Evolutionary conservation across 2,113 vertebrate species (phyloP).

Genomic region (Psilopogon haemacephalus): DNA sequence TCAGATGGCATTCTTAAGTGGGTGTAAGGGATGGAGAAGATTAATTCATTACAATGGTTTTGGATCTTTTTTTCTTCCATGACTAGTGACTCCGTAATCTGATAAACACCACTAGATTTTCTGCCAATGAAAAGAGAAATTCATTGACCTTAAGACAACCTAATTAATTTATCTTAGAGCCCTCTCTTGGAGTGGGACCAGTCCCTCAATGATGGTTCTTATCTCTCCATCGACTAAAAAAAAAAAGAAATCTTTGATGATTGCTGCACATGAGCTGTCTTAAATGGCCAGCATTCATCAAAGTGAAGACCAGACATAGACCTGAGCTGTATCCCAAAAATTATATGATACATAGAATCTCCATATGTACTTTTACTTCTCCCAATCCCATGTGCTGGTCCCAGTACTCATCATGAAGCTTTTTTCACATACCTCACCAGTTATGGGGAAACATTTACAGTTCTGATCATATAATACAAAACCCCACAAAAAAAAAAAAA

Average conservation of each 20-base stretch:
- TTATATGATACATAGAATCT: background rate
- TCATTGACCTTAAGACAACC: background rate
- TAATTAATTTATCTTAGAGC: background rate
- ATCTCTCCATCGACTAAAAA: background rate
- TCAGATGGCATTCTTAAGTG: background rate
- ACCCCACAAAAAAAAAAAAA: no score
- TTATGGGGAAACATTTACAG: background rate
- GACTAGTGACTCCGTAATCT: background rate
- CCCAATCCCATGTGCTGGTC: background rate
- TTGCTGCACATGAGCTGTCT: background rate
- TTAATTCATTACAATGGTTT: background rate
- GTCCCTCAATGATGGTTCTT: fast-evolving
- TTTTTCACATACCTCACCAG: background rate
- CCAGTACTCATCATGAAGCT: background rate
- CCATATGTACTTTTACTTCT: background rate
- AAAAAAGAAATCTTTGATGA: background rate
- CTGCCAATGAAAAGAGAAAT: background rate
- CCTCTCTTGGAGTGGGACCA: background rate
- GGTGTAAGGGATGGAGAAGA: background rate
- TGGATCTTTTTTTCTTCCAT: background rate
- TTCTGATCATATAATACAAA: background rate
- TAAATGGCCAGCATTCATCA: background rate
- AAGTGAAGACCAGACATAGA: background rate
- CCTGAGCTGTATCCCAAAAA: background rate
- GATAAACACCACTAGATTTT: background rate